phyloP scores from a whole-genome alignment of 1,140 invertebrate genomes.

The Ooceraea biroi region DNA sequence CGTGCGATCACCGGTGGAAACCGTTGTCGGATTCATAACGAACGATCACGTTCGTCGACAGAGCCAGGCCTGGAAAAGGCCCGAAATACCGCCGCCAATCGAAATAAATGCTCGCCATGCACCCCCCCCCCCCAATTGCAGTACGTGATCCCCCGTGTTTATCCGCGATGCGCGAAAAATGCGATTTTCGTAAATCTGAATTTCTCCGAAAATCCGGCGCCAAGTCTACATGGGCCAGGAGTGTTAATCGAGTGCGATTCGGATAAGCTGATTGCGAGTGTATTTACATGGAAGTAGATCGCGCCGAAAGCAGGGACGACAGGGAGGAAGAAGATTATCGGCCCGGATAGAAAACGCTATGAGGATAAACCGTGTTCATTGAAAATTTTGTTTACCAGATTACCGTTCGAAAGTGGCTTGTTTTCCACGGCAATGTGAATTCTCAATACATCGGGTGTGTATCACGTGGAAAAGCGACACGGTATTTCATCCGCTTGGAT shows the following conservation, averaged over 20 bases:
- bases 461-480: neutral
- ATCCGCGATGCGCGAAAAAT: constrained; percentile 42
- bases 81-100: constrained; percentile 16
- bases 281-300: constrained; percentile 34
- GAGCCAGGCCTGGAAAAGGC: constrained; percentile 1
- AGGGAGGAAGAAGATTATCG: constrained; percentile 30
- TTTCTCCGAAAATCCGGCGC: constrained; percentile 30
- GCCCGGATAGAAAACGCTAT: constrained; percentile 1
- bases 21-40: constrained; percentile 12
- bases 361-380: constrained; percentile 41
- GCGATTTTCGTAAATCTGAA: constrained; percentile 55
- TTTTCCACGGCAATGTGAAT: constrained; percentile 36
- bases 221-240: constrained; percentile 8
- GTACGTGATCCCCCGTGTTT: constrained; percentile 33
- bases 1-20: neutral
- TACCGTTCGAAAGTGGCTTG: constrained; percentile 27
- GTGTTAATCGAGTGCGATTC: constrained; percentile 51
- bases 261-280: constrained; percentile 42
- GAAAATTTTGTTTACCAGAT: constrained; percentile 60
- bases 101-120: no score
- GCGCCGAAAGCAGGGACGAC: no score
- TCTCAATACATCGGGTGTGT: constrained; percentile 10
- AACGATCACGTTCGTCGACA: constrained; percentile 22
- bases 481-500: neutral
- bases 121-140: neutral